phyloP scores from a whole-genome alignment of 2,888 invertebrate genomes.

The Caenorhabditis wallacei region DNA sequence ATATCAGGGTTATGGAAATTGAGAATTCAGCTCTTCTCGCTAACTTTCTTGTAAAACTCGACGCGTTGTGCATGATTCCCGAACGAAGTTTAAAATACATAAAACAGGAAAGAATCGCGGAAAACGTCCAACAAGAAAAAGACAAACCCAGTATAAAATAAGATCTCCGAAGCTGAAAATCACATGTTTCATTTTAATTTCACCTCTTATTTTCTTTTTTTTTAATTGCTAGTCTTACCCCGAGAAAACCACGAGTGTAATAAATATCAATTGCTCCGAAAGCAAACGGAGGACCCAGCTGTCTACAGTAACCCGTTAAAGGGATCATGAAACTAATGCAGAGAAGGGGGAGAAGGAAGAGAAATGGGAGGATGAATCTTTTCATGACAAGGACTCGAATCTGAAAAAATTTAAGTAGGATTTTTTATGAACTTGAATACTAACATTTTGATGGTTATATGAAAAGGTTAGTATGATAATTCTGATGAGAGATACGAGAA shows the following conservation, averaged over 20 bases:
- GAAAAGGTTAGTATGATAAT: constrained; percentile 27
- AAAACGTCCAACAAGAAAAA: constrained; percentile 20
- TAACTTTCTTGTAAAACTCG: constrained; percentile 21
- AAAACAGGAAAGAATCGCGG: constrained; percentile 19
- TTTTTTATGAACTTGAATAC: neutral
- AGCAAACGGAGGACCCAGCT: constrained; percentile 41
- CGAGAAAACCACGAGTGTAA: constrained; percentile 19
- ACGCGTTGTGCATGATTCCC: neutral
- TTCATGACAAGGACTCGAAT: constrained; percentile 11
- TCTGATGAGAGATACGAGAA: constrained; percentile 28
- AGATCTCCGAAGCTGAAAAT: constrained; percentile 40
- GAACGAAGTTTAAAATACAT: constrained; percentile 31
- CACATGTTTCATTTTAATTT: neutral
- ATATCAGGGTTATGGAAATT: constrained; percentile 39
- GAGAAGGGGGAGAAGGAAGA: constrained; percentile 26
- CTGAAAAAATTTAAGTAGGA: constrained; percentile 27
- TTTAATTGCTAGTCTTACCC: constrained; percentile 8
- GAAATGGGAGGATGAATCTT: constrained; percentile 25
- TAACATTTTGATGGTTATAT: constrained; percentile 29
- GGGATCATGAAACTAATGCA: constrained; percentile 45
- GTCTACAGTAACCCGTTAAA: constrained; percentile 50
- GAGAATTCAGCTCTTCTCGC: constrained; percentile 32
- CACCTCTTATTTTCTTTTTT: neutral
- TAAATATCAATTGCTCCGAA: constrained; percentile 54
- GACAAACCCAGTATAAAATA: constrained; percentile 32